Evolutionary conservation across 1,140 invertebrate species (phyloP).

Genomic region (Teleopsis dalmanni): DNA sequence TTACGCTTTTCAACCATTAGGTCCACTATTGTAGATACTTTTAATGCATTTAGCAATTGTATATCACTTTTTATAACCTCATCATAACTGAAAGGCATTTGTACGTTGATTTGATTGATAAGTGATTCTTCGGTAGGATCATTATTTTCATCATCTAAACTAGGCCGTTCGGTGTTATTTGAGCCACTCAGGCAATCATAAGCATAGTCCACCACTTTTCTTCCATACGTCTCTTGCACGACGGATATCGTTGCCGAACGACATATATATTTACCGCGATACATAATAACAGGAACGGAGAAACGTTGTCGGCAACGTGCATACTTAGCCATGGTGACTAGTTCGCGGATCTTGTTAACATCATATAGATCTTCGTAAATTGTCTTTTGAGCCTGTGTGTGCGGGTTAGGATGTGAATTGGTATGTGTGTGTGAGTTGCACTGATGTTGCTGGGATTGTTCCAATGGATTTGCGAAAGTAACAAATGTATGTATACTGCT

Average conservation of each 20-base stretch:
- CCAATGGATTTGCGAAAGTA: constrained; percentile 28
- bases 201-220: constrained; percentile 43
- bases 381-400: constrained; percentile 43
- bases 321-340: constrained; percentile 55
- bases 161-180: constrained; percentile 25
- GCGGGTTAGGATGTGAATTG: background rate
- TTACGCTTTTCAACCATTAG: constrained; percentile 87
- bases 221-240: constrained; percentile 67
- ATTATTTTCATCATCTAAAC: constrained; percentile 23
- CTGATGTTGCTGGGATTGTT: background rate
- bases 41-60: constrained; percentile 61
- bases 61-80: constrained; percentile 67
- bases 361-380: constrained; percentile 58
- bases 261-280: constrained; percentile 66
- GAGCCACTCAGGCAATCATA: constrained; percentile 34
- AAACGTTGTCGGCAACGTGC: constrained; percentile 66
- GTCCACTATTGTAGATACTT: constrained; percentile 71
- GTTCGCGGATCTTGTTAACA: constrained; percentile 51
- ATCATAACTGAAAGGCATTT: constrained; percentile 44
- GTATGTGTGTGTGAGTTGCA: background rate
- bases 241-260: constrained; percentile 62
- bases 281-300: constrained; percentile 72
- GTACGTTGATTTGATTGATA: constrained; percentile 33
- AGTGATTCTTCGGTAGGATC: constrained; percentile 40
- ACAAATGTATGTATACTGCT: constrained; percentile 35